These are phyloP conservation scores for Pseudoatta argentina DNA, from an alignment of 1,140 invertebrate species.

Conservation along the genomic window DNA sequence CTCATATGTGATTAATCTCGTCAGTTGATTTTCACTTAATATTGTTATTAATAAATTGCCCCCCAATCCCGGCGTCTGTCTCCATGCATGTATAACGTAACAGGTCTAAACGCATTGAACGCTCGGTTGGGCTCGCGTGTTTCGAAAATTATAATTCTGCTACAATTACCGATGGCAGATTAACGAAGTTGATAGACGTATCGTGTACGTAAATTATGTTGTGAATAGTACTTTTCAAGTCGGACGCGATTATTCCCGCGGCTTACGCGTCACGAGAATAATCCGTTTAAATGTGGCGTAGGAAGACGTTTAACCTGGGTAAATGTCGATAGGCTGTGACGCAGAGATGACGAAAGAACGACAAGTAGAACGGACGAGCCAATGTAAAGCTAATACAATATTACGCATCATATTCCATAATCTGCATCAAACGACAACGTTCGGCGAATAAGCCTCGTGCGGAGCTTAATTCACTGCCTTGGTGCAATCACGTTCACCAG, in stretches of 20 bases:
- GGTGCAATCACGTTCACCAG: constrained; percentile 44
- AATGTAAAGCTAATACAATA: constrained; percentile 4
- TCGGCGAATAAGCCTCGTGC: constrained; percentile 19
- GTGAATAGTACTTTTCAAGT: constrained; percentile 34
- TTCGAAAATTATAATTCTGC: constrained; percentile 25
- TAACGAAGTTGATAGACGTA: constrained; percentile 32
- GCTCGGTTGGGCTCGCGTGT: not conserved
- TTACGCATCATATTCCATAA: constrained; percentile 14
- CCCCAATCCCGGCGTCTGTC: not conserved
- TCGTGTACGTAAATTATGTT: constrained; percentile 34
- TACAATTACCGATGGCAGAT: constrained; percentile 49
- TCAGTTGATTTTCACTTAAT: not conserved
- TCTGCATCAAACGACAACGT: constrained; percentile 30
- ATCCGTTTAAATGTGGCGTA: not conserved
- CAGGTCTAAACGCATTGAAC: not conserved
- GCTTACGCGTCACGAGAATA: not conserved
- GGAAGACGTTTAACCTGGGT: not conserved
- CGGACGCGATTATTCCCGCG: constrained; percentile 13
- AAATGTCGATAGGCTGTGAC: not conserved
- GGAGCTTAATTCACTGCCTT: constrained; percentile 44
- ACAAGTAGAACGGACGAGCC: not conserved
- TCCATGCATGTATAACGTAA: not conserved
- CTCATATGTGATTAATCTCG: too few species aligned
- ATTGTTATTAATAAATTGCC: constrained; percentile 25
- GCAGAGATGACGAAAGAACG: not conserved